Evolutionary conservation across 1,140 invertebrate genomes (phyloP).

Genomic region (Zelostemma sp.): DNA sequence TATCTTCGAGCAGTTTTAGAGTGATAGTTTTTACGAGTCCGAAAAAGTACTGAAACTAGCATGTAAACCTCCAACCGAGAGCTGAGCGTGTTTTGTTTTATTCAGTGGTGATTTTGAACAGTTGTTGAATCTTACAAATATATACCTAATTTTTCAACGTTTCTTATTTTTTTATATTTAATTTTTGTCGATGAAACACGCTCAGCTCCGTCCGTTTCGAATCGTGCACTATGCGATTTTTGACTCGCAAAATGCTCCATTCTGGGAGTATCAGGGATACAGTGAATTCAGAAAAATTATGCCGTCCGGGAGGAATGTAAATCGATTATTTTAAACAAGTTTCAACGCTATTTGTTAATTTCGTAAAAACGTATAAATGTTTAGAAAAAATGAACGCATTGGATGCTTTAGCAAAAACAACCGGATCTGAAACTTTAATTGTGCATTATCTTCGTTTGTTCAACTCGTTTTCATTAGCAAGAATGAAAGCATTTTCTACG

Average conservation of each 20-base stretch:
- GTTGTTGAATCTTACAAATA: no score
- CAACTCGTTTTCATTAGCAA: no score
- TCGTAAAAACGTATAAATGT: background rate
- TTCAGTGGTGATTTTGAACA: no score
- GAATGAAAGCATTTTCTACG: background rate
- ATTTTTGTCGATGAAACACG: background rate
- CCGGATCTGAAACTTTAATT: no score
- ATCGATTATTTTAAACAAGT: background rate
- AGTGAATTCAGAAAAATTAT: slow-evolving; percentile 1
- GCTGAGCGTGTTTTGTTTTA: no score
- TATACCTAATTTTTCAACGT: no score
- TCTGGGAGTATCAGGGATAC: slow-evolving; percentile 10
- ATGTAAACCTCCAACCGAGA: no score
- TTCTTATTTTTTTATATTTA: background rate
- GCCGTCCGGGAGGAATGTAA: slow-evolving; percentile 3
- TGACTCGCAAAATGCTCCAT: background rate
- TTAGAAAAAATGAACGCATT: background rate
- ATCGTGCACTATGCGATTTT: background rate
- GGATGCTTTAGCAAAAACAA: no score
- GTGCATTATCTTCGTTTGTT: no score
- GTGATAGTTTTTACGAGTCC: no score
- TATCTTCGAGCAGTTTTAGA: no score
- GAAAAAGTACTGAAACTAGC: no score
- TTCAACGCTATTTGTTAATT: background rate
- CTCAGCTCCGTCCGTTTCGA: background rate